These are phyloP conservation scores for Dugesia japonica DNA, from an alignment of 2,888 invertebrate species.

Conservation along the genomic window DNA sequence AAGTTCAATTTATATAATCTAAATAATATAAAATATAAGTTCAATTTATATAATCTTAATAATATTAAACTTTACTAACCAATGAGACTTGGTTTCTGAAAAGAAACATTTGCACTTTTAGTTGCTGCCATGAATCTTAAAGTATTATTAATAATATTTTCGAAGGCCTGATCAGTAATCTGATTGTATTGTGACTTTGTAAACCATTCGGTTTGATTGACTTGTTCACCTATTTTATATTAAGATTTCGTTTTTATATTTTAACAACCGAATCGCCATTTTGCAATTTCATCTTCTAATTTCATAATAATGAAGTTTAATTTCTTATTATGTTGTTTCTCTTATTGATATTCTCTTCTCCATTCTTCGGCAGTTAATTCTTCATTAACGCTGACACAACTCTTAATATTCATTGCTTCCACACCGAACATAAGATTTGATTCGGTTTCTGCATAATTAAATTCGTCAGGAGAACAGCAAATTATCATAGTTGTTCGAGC, in stretches of 20 bases:
- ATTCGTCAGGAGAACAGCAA: constrained; percentile 94
- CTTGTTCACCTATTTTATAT: background rate
- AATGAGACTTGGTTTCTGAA: background rate
- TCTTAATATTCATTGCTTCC: constrained; percentile 95
- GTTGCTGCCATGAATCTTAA: constrained; percentile 41
- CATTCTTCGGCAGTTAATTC: constrained; percentile 98
- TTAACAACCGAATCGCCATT: constrained; percentile 66
- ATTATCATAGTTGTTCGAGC: constrained; percentile 95
- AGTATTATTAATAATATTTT: constrained; percentile 54
- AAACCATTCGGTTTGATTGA: constrained; percentile 51
- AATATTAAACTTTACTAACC: background rate
- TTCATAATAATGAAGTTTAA: constrained; percentile 58
- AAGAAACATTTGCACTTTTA: constrained; percentile 24
- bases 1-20: no score
- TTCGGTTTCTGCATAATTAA: constrained; percentile 95
- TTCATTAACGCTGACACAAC: constrained; percentile 93
- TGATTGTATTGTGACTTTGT: constrained; percentile 72
- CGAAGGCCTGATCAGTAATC: constrained; percentile 52
- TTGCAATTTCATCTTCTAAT: constrained; percentile 70
- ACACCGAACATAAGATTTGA: constrained; percentile 87
- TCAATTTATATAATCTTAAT: no score
- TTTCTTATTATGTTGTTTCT: constrained; percentile 79
- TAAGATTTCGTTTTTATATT: background rate
- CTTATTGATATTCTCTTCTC: constrained; percentile 92
- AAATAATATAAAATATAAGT: no score